Evolutionary conservation across 2,888 invertebrate genomes (phyloP).

Genomic region (Trachelus iudaicus): DNA sequence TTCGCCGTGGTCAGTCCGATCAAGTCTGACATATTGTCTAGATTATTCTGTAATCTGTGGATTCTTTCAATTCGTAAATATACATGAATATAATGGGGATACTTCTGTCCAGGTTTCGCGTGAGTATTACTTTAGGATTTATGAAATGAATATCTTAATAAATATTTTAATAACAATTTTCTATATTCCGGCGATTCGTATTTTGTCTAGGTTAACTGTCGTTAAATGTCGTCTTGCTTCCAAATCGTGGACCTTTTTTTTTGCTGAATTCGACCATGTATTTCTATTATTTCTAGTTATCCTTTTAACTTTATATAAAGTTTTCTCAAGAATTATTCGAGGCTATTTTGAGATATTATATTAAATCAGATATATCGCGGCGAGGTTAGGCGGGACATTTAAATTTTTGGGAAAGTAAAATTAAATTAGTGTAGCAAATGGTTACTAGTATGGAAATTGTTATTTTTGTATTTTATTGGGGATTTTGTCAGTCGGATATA

Average conservation of each 20-base stretch:
- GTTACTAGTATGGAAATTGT: neutral
- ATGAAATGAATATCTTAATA: neutral
- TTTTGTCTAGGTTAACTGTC: neutral
- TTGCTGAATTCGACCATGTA: neutral
- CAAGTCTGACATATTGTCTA: neutral
- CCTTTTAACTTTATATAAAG: neutral
- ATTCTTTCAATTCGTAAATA: neutral
- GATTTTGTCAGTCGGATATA: neutral
- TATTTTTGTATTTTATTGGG: neutral
- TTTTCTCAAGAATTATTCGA: neutral
- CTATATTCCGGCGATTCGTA: neutral
- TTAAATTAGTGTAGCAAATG: conserved; percentile 6
- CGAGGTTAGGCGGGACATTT: conserved; percentile 40
- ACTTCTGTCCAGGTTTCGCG: conserved; percentile 56
- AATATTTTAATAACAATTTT: neutral
- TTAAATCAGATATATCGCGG: neutral
- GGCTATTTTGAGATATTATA: neutral
- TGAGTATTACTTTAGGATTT: conserved; percentile 37
- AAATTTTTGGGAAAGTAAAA: conserved; percentile 3
- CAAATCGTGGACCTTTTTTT: neutral
- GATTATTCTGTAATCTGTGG: neutral
- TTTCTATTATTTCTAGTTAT: neutral
- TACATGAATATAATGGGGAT: conserved; percentile 44
- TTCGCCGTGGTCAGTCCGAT: neutral
- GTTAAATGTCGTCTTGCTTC: neutral